Conservation (phyloP, 2,797 vertebrate species). For the Chloroceryle inda region DNA sequence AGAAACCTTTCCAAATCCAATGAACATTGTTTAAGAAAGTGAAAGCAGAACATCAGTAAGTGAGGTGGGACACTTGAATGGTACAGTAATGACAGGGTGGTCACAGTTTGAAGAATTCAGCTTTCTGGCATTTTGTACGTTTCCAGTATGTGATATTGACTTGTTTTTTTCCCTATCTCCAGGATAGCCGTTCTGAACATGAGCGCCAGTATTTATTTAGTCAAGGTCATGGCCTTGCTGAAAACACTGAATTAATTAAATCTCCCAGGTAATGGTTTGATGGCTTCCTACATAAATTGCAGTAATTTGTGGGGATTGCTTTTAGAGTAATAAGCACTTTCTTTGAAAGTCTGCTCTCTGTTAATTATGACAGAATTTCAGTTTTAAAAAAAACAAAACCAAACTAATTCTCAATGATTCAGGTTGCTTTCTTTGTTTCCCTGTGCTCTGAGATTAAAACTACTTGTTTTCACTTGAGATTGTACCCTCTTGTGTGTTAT, state of each 20-base stretch:
- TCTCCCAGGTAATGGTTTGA: constrained; percentile 87
- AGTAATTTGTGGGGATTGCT: not conserved
- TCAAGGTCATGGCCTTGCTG: constrained; percentile 86
- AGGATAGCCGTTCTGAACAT: constrained; percentile 95
- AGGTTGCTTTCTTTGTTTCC: not conserved
- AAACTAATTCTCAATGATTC: not conserved
- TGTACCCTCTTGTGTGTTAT: not conserved
- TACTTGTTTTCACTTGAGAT: not conserved
- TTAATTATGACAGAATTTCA: not conserved
- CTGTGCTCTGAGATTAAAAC: not conserved
- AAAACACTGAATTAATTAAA: constrained; percentile 94
- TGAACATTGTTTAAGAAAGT: not conserved
- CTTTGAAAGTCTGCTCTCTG: not conserved
- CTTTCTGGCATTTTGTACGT: not conserved
- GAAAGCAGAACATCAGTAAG: not conserved
- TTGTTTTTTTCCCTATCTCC: not conserved
- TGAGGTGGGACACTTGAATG: not conserved
- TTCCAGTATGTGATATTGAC: not conserved
- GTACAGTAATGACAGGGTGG: not conserved
- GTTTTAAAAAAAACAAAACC: not conserved
- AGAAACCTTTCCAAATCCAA: not conserved
- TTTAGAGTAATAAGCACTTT: not conserved
- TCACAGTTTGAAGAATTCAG: not conserved
- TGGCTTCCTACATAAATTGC: not conserved
- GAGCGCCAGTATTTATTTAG: constrained; percentile 96